phyloP scores from a whole-genome alignment of 2,888 invertebrate genomes.

The Muschampia plurimacula region DNA sequence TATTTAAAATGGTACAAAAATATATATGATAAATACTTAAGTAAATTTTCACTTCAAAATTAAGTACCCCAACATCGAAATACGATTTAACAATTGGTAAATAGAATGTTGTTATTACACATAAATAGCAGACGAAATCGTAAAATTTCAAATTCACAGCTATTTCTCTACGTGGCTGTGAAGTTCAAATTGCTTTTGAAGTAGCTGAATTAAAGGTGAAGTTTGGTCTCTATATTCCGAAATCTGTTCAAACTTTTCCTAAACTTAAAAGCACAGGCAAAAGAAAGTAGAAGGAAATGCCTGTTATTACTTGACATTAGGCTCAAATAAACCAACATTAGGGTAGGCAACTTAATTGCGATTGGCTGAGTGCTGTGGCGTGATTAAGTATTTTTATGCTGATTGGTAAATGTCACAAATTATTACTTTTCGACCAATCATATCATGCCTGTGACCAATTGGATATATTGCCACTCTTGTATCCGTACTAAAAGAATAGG shows the following conservation, averaged over 20 bases:
- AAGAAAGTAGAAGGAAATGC: background rate
- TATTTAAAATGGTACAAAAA: no score
- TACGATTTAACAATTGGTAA: slow-evolving; percentile 17
- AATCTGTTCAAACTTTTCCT: slow-evolving; percentile 21
- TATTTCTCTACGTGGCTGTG: slow-evolving; percentile 11
- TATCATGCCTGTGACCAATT: no score
- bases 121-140: slow-evolving; percentile 19
- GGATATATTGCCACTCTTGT: no score
- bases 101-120: slow-evolving; percentile 9
- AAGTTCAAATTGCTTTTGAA: slow-evolving; percentile 33
- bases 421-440: no score
- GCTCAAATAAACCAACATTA: no score
- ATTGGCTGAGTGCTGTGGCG: no score
- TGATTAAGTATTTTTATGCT: no score
- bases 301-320: background rate
- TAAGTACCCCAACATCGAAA: background rate
- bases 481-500: no score
- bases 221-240: slow-evolving; percentile 27
- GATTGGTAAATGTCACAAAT: no score
- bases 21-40: no score
- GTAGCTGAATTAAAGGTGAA: slow-evolving; percentile 32
- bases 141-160: slow-evolving; percentile 29
- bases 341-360: no score
- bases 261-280: background rate
- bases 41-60: no score